These are phyloP conservation scores for Chloroceryle amazona DNA, from an alignment of 2,797 vertebrate genomes.

Conservation along the genomic window DNA sequence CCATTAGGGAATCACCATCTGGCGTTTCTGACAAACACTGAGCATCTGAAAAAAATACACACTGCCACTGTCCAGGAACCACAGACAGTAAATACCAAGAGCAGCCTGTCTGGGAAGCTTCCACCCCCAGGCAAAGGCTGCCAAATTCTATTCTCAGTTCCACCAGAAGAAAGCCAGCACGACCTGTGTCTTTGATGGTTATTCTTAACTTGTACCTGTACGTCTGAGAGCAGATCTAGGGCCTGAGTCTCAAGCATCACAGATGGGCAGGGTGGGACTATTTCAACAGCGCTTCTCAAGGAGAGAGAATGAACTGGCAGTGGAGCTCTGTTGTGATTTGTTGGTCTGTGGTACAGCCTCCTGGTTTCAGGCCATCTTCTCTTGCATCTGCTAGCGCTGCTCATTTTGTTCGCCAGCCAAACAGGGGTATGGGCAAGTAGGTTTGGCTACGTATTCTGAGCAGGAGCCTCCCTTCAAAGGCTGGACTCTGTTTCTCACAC, in stretches of 20 bases:
- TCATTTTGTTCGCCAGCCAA: background rate
- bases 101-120: constrained; percentile 37
- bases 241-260: background rate
- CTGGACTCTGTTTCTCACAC: background rate
- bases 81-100: constrained; percentile 28
- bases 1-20: constrained; percentile 42
- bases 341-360: background rate
- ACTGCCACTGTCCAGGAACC: constrained; percentile 62
- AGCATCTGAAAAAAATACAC: constrained; percentile 34
- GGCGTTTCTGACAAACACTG: background rate
- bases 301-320: background rate
- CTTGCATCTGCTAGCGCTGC: background rate
- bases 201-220: background rate
- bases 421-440: background rate
- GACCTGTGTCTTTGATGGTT: background rate
- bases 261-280: background rate
- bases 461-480: background rate
- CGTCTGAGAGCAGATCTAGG: background rate
- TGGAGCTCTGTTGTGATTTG: background rate
- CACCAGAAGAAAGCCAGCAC: background rate
- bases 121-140: background rate
- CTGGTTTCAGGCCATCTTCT: background rate
- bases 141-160: constrained; percentile 49
- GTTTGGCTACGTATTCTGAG: background rate
- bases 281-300: background rate